Evolutionary conservation across 2,888 invertebrate species (phyloP).

Genomic region (Melanotus villosus): DNA sequence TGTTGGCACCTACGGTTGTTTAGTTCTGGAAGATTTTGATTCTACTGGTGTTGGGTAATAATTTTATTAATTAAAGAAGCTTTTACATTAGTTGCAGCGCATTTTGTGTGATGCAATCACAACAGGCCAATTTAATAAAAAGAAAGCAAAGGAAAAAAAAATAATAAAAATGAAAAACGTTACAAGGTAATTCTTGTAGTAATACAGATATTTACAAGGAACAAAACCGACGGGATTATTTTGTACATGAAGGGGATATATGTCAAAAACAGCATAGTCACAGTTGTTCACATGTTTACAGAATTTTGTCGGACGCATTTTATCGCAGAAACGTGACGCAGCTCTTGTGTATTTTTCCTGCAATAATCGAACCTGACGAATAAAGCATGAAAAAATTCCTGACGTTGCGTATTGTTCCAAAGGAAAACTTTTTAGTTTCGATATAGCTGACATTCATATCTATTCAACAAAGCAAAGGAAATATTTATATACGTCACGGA

Average conservation of each 20-base stretch:
- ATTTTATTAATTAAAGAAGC: no score
- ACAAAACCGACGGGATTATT: constrained; percentile 7
- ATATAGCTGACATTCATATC: background rate
- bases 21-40: no score
- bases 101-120: no score
- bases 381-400: background rate
- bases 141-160: background rate
- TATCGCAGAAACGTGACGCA: constrained; percentile 18
- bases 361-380: constrained; percentile 10
- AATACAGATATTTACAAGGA: constrained; percentile 10
- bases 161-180: background rate
- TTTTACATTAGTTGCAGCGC: no score
- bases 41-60: no score
- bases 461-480: no score
- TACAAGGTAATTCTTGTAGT: background rate
- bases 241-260: constrained; percentile 18
- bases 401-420: background rate
- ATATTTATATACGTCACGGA: no score
- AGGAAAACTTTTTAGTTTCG: background rate
- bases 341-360: constrained; percentile 19
- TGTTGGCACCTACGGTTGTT: no score
- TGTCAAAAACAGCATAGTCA: constrained; percentile 16
- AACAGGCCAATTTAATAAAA: background rate
- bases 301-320: constrained; percentile 15
- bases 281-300: constrained; percentile 21